phyloP scores from a whole-genome alignment of 2,113 vertebrate species.

The Semnornis frantzii region DNA sequence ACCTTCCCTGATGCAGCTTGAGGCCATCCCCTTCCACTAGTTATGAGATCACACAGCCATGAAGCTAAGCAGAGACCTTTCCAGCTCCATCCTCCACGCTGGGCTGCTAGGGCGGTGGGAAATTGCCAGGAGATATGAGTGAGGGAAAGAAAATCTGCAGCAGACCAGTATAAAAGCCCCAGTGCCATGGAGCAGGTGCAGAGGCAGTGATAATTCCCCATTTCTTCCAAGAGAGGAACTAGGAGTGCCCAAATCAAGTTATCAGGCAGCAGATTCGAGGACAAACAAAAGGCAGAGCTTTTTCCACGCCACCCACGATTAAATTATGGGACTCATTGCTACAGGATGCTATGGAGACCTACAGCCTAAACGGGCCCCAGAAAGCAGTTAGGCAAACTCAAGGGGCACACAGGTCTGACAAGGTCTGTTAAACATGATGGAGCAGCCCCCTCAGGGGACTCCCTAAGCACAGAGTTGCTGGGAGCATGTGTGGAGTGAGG shows the following conservation, averaged over 20 bases:
- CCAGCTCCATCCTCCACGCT: accelerated
- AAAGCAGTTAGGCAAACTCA: slow-evolving; percentile 22
- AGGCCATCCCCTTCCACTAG: no score
- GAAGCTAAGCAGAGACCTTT: not conserved
- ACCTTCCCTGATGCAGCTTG: no score
- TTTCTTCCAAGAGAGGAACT: not conserved
- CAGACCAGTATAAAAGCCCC: not conserved
- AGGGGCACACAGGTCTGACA: not conserved
- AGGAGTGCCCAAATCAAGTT: slow-evolving; percentile 40
- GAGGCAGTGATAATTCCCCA: slow-evolving; percentile 21
- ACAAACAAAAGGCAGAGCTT: not conserved
- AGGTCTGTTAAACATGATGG: not conserved
- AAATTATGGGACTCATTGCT: slow-evolving; percentile 14
- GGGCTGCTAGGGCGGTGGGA: not conserved
- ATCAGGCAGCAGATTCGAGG: not conserved
- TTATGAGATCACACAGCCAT: not conserved
- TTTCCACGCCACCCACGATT: not conserved
- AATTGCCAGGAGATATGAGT: not conserved
- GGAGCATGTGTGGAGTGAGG: not conserved
- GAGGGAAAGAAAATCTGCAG: not conserved
- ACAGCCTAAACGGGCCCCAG: not conserved
- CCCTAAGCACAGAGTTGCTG: not conserved
- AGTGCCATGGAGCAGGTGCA: slow-evolving; percentile 25
- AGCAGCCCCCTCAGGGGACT: not conserved
- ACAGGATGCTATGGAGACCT: slow-evolving; percentile 43